Conservation (phyloP, 2,888 invertebrate species). For the Leptinotarsa rubiginosa region DNA sequence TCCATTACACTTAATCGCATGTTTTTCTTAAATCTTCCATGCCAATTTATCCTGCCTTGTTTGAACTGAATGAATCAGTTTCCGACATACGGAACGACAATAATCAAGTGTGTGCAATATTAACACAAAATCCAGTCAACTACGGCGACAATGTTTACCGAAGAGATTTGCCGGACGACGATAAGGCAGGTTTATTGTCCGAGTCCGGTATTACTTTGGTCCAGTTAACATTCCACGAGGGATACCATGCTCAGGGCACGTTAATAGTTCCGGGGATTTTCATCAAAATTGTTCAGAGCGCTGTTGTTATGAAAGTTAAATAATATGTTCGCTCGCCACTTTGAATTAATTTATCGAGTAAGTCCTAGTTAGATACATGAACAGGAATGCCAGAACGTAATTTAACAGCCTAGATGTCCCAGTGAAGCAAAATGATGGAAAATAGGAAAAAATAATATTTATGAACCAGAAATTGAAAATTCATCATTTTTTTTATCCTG, state of each 20-base stretch:
- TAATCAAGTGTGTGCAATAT: slow-evolving; percentile 1
- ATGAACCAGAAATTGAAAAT: too few species aligned
- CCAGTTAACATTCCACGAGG: slow-evolving; percentile 9
- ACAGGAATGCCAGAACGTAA: neutral
- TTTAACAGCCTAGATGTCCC: neutral
- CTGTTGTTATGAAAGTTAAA: slow-evolving; percentile 1
- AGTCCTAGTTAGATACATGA: neutral
- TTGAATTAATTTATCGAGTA: neutral
- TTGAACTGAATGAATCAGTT: slow-evolving; percentile 7
- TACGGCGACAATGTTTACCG: slow-evolving; percentile 17
- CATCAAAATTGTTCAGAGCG: slow-evolving; percentile 6
- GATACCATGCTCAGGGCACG: neutral
- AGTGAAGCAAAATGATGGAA: too few species aligned
- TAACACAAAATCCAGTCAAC: slow-evolving; percentile 17
- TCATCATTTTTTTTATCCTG: too few species aligned
- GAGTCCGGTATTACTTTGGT: slow-evolving; percentile 4
- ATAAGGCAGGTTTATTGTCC: slow-evolving; percentile 16
- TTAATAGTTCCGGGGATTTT: neutral
- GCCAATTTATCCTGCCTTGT: neutral
- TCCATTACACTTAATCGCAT: too few species aligned
- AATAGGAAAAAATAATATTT: too few species aligned
- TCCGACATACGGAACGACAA: neutral
- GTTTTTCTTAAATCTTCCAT: too few species aligned
- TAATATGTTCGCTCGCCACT: slow-evolving; percentile 6
- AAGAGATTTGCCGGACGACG: slow-evolving; percentile 19